Conservation (phyloP, 2,113 vertebrate genomes). For the Strigops habroptila region DNA sequence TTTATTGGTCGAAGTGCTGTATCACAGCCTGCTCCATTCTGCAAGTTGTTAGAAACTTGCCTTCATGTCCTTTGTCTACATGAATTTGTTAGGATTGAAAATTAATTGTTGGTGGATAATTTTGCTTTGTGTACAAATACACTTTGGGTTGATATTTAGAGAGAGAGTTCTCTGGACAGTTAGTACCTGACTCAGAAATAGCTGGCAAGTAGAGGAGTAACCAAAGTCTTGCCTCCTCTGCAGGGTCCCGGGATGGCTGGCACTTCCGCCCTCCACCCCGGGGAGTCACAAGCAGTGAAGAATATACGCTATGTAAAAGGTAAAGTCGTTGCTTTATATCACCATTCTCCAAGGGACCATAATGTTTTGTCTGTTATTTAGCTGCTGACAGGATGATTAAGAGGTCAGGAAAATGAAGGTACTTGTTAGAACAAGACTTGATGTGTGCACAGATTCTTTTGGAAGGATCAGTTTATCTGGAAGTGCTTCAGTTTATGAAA, state of each 20-base stretch:
- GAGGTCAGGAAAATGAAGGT: not conserved
- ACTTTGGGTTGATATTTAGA: not conserved
- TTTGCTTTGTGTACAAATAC: not conserved
- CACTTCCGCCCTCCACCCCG: constrained; percentile 94
- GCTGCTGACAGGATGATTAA: not conserved
- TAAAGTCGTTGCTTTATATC: constrained; percentile 60
- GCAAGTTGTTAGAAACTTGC: not conserved
- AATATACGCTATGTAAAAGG: constrained; percentile 98
- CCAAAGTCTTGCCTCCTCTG: not conserved
- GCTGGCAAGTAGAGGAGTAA: not conserved
- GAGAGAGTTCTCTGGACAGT: not conserved
- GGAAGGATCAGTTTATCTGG: not conserved
- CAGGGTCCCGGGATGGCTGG: constrained; percentile 89
- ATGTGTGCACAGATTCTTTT: not conserved
- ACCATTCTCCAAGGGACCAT: not conserved
- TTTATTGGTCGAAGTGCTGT: not conserved
- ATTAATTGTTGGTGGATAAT: not conserved
- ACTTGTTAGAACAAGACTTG: not conserved
- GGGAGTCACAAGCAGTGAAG: constrained; percentile 97
- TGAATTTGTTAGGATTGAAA: not conserved
- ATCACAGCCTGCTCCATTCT: not conserved
- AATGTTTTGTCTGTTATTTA: not conserved
- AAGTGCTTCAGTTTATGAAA: not conserved
- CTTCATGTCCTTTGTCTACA: not conserved
- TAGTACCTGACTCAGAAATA: not conserved